Evolutionary conservation across 2,797 vertebrate genomes (phyloP), one percentile per base, ranked within the genome.

Genomic region (Staurois parvus): DNA sequence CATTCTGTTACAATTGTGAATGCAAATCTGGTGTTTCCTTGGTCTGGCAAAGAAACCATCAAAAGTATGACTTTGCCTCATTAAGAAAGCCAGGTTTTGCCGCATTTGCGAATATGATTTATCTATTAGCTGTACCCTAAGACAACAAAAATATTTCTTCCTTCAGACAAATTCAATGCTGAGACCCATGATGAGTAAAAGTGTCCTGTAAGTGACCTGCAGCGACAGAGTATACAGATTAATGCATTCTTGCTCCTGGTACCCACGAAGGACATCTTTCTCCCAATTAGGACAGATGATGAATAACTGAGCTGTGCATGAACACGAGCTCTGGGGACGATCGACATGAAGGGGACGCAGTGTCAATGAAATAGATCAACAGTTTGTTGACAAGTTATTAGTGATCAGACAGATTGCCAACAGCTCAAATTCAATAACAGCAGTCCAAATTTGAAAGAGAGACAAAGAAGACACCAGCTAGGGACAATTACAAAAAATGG

Each of bases 211-310:
- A 26, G 59, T 64, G 59, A 64, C 59, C n/a, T n/a, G 24, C 21
- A 64, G n/a, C 7, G 5, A 64, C 6, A 24, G 21, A 64, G 9
- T 7, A 26, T 64, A n/a, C 24, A 13, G 24, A 64, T 64, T 21
- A 21, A 19, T 59, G 56, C 56, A 52, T 52, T 52, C 17, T 3
- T 17, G 3, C 15, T 52, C 15, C 17, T 19, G 13, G 4, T 3
- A 17, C 62, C 64, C 28, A 40, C 66, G 42, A 76, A 75, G 48
- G 48, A 76, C 59, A 81, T 45, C 40, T 81, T 69, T 76, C 29
- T 78, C 85, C 68, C 68, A 79, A 78, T 83, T 86, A 86, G 82
- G 80, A 68, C 73, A 78, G 75, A 62, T 78, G 37, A 76, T 86
- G 79, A 82, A 86, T 86, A 83, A 86, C 75, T 78, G 80, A 78